Percentiles rank a stretch among this genome's conserved stretches.
Conservation (phyloP, 2,797 vertebrate genomes). For the Chelmon rostratus region DNA sequence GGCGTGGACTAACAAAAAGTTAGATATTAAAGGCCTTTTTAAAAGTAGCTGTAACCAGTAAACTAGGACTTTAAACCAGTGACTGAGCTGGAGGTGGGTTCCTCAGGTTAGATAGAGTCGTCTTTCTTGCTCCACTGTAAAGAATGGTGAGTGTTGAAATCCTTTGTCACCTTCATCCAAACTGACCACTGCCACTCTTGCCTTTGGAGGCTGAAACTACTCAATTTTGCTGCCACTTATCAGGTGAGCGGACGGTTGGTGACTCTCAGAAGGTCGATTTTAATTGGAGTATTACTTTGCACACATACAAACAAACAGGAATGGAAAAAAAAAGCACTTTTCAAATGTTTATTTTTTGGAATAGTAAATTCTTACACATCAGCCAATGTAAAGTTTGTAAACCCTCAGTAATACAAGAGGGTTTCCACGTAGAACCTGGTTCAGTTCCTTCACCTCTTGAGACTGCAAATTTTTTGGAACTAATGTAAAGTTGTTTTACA, state of each 20-base stretch:
- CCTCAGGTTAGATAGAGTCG: neutral
- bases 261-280: slow-evolving; percentile 16
- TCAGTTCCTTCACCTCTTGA: slow-evolving; percentile 39
- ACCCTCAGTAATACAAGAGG: slow-evolving; percentile 45
- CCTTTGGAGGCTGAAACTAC: neutral
- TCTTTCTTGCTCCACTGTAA: neutral
- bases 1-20: neutral
- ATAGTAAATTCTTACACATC: slow-evolving; percentile 62
- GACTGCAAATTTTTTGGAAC: slow-evolving; percentile 29
- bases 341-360: slow-evolving; percentile 61
- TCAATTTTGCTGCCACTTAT: slow-evolving; percentile 12
- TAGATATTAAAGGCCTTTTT: neutral
- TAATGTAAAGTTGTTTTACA: slow-evolving; percentile 33
- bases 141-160: neutral
- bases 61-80: neutral
- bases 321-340: slow-evolving; percentile 56
- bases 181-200: neutral
- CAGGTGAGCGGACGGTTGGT: slow-evolving; percentile 13
- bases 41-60: neutral
- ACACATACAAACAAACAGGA: slow-evolving; percentile 15
- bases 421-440: slow-evolving; percentile 51
- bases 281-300: slow-evolving; percentile 7
- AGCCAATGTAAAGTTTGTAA: slow-evolving; percentile 55
- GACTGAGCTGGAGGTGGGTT: neutral
- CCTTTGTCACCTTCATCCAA: neutral